These are phyloP conservation scores for Drepanosiphum platanoidis DNA, from an alignment of 2,888 invertebrate species.

Conservation along the genomic window DNA sequence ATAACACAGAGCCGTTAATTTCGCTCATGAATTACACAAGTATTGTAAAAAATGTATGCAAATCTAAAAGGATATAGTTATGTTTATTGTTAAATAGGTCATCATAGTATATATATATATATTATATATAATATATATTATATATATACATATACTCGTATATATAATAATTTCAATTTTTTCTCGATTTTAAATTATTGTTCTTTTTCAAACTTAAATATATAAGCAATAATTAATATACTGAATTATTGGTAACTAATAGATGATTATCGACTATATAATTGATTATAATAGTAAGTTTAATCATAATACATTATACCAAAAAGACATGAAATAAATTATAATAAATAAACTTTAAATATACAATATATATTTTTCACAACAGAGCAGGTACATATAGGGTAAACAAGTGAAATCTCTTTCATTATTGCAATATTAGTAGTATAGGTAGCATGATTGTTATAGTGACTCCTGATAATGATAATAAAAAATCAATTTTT, in stretches of 20 bases:
- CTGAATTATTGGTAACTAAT: not conserved
- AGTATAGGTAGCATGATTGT: not conserved
- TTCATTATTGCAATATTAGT: not conserved
- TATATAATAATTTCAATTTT: too few relatives aligned
- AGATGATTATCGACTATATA: not conserved
- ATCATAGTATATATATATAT: too few relatives aligned
- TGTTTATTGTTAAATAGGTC: too few relatives aligned
- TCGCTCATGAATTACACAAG: too few relatives aligned
- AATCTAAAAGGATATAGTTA: too few relatives aligned
- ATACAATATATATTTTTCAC: constrained; percentile 38
- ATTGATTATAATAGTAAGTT: too few relatives aligned
- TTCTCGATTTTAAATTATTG: too few relatives aligned
- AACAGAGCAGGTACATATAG: constrained; percentile 48
- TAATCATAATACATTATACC: constrained; percentile 1
- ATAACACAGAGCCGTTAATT: too few relatives aligned
- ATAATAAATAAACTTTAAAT: constrained; percentile 5
- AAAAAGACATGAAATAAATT: constrained; percentile 32
- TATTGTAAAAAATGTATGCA: too few relatives aligned
- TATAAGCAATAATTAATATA: not conserved
- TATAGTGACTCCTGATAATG: not conserved
- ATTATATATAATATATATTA: too few relatives aligned
- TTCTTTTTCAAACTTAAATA: too few relatives aligned
- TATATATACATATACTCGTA: too few relatives aligned
- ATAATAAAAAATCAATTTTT: not conserved
- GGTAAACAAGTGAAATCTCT: constrained; percentile 21